Base-by-base conservation (phyloP, 2,888 invertebrate species). In the Celastrina argiolus region DNA sequence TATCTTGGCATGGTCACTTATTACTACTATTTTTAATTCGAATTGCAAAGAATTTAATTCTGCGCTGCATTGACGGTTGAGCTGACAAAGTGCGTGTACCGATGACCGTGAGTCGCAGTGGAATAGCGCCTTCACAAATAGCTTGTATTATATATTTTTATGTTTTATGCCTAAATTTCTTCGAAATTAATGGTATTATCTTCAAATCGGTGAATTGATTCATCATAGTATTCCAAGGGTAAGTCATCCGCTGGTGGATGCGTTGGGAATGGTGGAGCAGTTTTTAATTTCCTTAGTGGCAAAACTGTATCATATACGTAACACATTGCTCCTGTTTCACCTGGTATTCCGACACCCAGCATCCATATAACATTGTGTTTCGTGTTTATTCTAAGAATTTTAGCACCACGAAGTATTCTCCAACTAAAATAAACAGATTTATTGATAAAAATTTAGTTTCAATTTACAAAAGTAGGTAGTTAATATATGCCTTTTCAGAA, bases 361-460 rank as follows among this genome's bases (percentile, higher is more conserved):
- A 98, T 95, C 94, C 96, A 99, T 69, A 99, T 90, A 0, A 99
- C 95, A 86, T 99, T 98, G 81, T 97, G 94, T 81, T 97, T 96
- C n/a, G 96, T 97, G 80, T 99, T 98, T 42, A 99, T 97, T 70
- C 99, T 93, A 87, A 96, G 93, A 74, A 99, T 95, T 94, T 97
- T 93, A 2, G 94, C 88, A 61, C 95, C 94, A 71, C 92, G 92
- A 63, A 92, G 80, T 63, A 87, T 88, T 74, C 94, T 90, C 90
- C 92, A 94, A 4, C 92, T 90, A 74, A 72, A 82, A 82, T 66
- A 56, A 45, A 56, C 68, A 64, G 59, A 67, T 56, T n/a, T 3
- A 18, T 66, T n/a, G 14, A 22, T 34, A 51, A 16, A n/a, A n/a
- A n/a, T n/a, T n/a, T n/a, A n/a, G n/a, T n/a, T n/a, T n/a, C n/a